A percentile compares a stretch with the other conserved stretches of the same genome.
Conservation (phyloP, 2,888 invertebrate species). For the Miltochrista miniata region DNA sequence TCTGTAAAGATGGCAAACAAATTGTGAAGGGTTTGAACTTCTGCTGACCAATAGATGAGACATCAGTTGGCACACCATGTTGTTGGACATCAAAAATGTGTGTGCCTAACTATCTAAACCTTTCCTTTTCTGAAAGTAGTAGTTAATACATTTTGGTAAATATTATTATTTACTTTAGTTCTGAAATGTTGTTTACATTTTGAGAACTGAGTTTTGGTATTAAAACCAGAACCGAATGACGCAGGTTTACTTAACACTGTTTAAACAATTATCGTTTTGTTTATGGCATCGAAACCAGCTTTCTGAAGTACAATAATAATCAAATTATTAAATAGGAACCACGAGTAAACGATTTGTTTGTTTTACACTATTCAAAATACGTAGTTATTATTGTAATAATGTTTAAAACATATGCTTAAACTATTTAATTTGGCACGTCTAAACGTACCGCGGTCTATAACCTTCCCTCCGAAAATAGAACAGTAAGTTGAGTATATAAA, state of each 20-base stretch:
- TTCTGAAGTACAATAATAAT: neutral
- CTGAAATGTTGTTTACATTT: too few species aligned
- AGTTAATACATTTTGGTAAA: too few species aligned
- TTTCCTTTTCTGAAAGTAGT: too few species aligned
- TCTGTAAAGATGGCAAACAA: too few species aligned
- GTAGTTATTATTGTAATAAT: conserved; percentile 4
- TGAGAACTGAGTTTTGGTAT: too few species aligned
- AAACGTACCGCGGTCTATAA: conserved; percentile 47
- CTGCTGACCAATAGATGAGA: too few species aligned
- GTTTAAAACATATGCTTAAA: conserved; percentile 3
- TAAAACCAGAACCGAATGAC: neutral
- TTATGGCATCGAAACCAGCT: neutral
- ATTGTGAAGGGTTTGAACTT: too few species aligned
- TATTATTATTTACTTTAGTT: too few species aligned
- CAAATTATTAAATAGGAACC: neutral
- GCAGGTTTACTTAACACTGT: neutral
- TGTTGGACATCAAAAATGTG: too few species aligned
- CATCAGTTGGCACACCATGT: too few species aligned
- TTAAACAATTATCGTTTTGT: neutral
- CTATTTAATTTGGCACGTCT: conserved; percentile 49
- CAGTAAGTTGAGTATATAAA: conserved; percentile 82
- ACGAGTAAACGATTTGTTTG: conserved; percentile 1
- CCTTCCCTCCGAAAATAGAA: conserved; percentile 72
- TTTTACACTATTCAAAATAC: conserved; percentile 1
- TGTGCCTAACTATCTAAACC: too few species aligned